Percentiles rank a stretch among this genome's conserved stretches.
phyloP scores from a whole-genome alignment of 2,888 invertebrate genomes.

The Cephus pulcher region DNA sequence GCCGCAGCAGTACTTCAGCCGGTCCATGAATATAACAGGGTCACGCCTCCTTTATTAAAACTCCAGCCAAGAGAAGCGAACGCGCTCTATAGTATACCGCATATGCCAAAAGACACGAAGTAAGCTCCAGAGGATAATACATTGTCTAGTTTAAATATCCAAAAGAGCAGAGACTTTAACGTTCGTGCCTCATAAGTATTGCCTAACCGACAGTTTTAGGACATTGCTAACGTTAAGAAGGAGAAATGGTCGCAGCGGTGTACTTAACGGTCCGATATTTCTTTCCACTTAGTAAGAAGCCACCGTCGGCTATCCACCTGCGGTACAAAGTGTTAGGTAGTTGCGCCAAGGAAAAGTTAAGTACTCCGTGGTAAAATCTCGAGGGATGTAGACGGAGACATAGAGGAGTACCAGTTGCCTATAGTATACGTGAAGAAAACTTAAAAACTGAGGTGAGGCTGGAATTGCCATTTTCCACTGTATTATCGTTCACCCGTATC shows the following conservation, averaged over 20 bases:
- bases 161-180: not conserved
- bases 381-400: not conserved
- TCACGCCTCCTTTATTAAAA: not conserved
- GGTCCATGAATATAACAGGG: not conserved
- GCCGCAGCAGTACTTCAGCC: not conserved
- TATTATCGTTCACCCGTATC: not conserved
- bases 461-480: not conserved
- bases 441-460: not conserved
- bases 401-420: not conserved
- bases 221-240: not conserved
- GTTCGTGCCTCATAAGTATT: not conserved
- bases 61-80: not conserved
- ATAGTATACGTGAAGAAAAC: not conserved
- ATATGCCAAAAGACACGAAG: not conserved
- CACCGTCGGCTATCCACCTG: not conserved
- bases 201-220: not conserved
- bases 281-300: conserved; percentile 6
- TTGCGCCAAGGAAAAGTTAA: not conserved
- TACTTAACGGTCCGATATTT: not conserved
- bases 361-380: not conserved
- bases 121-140: not conserved
- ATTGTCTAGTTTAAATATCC: not conserved
- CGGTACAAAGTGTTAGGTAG: not conserved
- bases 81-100: not conserved
- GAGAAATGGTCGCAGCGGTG: not conserved